Evolutionary conservation across 2,888 invertebrate genomes (phyloP).

Genomic region (Melinaea marsaeus): DNA sequence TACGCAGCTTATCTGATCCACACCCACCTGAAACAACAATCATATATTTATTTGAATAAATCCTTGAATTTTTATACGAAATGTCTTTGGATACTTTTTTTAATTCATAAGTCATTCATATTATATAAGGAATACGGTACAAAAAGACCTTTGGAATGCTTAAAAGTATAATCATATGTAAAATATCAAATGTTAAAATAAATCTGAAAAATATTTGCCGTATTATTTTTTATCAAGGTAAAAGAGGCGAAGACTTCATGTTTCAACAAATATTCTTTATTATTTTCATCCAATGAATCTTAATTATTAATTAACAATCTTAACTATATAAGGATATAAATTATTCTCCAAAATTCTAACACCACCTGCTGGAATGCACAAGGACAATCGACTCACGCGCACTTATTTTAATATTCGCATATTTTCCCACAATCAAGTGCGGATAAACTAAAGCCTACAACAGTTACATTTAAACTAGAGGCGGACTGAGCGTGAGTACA

Average conservation of each 20-base stretch:
- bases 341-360: background rate
- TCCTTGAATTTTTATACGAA: conserved; percentile 11
- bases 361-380: conserved; percentile 20
- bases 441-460: conserved; percentile 9
- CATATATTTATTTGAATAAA: conserved; percentile 16
- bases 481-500: background rate
- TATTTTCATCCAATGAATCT: too few species aligned
- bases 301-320: background rate
- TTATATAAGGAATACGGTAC: too few species aligned
- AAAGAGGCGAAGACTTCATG: background rate
- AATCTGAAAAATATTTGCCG: too few species aligned
- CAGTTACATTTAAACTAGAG: conserved; percentile 7
- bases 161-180: too few species aligned
- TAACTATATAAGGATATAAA: background rate
- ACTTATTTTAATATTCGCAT: conserved; percentile 17
- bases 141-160: too few species aligned
- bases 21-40: conserved; percentile 30
- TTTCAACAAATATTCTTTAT: background rate
- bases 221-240: background rate
- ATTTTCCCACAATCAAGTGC: conserved; percentile 32
- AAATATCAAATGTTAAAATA: too few species aligned
- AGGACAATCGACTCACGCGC: conserved; percentile 32
- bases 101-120: background rate
- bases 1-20: conserved; percentile 20
- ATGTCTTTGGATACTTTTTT: conserved; percentile 8